These are phyloP conservation scores for Oreortyx pictus DNA, from an alignment of 2,797 vertebrate species.

Conservation along the genomic window DNA sequence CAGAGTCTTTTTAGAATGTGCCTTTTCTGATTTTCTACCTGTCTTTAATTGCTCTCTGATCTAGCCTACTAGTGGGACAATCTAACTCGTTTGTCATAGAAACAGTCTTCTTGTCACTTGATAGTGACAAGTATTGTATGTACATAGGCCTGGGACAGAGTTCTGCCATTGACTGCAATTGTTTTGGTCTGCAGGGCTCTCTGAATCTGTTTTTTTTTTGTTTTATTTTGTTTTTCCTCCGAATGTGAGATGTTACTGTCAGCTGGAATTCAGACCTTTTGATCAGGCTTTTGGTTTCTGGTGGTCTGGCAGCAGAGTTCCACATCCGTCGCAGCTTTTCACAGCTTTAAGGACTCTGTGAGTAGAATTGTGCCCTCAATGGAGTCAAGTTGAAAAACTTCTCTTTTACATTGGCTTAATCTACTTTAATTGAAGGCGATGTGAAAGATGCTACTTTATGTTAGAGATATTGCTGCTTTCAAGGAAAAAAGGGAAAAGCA, in stretches of 20 bases:
- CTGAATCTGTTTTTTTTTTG: not conserved
- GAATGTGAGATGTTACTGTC: not conserved
- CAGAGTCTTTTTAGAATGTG: rapidly evolving
- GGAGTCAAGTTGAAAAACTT: not conserved
- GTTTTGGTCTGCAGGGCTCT: not conserved
- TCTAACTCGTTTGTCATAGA: not conserved
- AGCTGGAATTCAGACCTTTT: not conserved
- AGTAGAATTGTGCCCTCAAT: not conserved
- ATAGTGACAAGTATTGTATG: not conserved
- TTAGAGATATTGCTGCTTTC: not conserved
- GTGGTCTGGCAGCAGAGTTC: not conserved
- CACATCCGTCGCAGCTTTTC: not conserved
- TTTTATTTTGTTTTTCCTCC: too few species aligned
- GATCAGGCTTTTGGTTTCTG: not conserved
- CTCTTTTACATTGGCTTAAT: not conserved
- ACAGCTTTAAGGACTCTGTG: not conserved
- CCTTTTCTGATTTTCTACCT: not conserved
- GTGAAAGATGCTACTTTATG: not conserved
- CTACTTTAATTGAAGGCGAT: not conserved
- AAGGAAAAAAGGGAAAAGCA: not conserved
- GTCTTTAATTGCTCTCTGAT: not conserved
- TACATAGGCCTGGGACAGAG: not conserved
- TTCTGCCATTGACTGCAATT: not conserved
- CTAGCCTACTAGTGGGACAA: not conserved
- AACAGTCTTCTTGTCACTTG: not conserved